phyloP scores from a whole-genome alignment of 2,888 invertebrate genomes.

The Neuroscelio doddi region DNA sequence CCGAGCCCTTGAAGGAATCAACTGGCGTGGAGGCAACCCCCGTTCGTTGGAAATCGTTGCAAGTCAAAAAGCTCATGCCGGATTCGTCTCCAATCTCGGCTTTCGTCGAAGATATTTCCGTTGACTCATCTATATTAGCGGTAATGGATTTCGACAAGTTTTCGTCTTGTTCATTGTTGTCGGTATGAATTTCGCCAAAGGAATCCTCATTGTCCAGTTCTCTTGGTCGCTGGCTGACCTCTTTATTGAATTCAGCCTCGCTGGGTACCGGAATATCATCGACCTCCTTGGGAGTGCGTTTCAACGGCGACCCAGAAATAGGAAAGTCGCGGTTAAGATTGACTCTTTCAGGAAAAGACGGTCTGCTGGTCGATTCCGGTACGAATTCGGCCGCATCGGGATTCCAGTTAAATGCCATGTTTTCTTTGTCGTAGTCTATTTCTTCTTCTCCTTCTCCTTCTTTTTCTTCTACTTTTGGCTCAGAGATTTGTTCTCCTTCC shows the following conservation, averaged over 20 bases:
- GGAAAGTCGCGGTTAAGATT: slow-evolving; percentile 51
- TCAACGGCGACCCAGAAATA: slow-evolving; percentile 79
- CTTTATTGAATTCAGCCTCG: slow-evolving; percentile 78
- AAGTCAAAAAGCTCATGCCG: slow-evolving; percentile 62
- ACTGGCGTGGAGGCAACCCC: slow-evolving; percentile 40
- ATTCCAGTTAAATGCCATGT: slow-evolving; percentile 85
- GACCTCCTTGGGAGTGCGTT: slow-evolving; percentile 75
- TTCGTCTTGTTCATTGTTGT: slow-evolving; percentile 65
- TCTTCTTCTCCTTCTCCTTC: slow-evolving; percentile 21
- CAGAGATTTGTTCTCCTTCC: slow-evolving; percentile 21
- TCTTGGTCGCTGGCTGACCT: slow-evolving; percentile 78
- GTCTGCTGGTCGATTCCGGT: slow-evolving; percentile 76
- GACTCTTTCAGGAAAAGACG: slow-evolving; percentile 71
- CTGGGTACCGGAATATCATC: slow-evolving; percentile 77
- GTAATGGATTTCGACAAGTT: slow-evolving; percentile 35
- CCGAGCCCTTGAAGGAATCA: no score
- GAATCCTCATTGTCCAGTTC: slow-evolving; percentile 69
- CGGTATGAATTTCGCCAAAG: slow-evolving; percentile 18
- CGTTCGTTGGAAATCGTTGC: slow-evolving; percentile 57
- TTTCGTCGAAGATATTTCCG: slow-evolving; percentile 72
- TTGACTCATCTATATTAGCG: slow-evolving; percentile 69
- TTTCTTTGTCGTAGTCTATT: slow-evolving; percentile 71
- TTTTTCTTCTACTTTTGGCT: no score
- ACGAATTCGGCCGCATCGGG: slow-evolving; percentile 91
- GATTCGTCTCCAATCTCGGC: slow-evolving; percentile 75